Evolutionary conservation across 2,888 invertebrate genomes (phyloP).

Genomic region (Spisula subtruncata): DNA sequence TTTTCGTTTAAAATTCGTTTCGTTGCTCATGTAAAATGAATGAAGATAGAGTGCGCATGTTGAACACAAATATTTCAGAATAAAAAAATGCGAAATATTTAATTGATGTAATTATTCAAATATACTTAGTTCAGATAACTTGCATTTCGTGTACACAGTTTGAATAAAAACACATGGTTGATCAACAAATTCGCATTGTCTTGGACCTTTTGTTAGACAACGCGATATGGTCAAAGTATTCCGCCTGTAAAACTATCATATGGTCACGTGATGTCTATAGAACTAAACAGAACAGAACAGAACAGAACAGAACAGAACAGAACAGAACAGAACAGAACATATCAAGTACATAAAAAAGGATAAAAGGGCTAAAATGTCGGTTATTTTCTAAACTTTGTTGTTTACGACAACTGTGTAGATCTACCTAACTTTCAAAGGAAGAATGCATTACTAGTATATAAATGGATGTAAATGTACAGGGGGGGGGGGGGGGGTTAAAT

Average conservation of each 20-base stretch:
- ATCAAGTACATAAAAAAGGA: too few species aligned
- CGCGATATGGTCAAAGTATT: neutral
- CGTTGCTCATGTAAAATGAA: neutral
- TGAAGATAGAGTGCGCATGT: neutral
- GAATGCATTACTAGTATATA: too few species aligned
- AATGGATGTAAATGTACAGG: too few species aligned
- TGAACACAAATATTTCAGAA: neutral
- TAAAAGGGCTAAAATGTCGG: too few species aligned
- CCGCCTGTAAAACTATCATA: too few species aligned
- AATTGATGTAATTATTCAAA: neutral
- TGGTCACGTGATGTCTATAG: too few species aligned
- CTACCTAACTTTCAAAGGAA: too few species aligned
- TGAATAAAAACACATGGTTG: neutral
- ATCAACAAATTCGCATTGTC: neutral
- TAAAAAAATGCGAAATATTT: neutral
- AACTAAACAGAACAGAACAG: constrained; percentile 10
- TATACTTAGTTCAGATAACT: neutral
- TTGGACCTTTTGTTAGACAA: neutral
- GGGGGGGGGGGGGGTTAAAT: too few species aligned
- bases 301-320: too few species aligned
- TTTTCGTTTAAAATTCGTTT: neutral
- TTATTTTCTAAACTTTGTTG: too few species aligned
- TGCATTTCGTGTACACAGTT: neutral
- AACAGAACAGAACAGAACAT: too few species aligned
- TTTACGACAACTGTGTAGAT: too few species aligned